Base-by-base conservation (phyloP, 1,140 invertebrate genomes). In the Cotesia glomerata region DNA sequence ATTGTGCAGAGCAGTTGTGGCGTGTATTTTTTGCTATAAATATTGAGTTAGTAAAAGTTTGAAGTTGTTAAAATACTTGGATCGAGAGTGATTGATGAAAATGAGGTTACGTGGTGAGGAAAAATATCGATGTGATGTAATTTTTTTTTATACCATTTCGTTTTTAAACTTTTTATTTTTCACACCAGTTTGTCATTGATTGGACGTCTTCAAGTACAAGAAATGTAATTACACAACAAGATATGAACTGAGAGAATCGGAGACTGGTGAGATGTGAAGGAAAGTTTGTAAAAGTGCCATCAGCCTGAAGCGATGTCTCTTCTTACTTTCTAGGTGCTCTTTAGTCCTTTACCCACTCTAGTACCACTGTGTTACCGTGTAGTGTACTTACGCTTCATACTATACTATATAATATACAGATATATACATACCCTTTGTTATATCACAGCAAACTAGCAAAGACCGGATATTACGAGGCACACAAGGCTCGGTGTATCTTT, bases 381-480 rank as follows among this genome's bases (percentile, higher is more conserved):
- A 45, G 39, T 45, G 11, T 45, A 45, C 63, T 14, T 65, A 65
- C 49, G 45, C 16, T 66, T 5, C 32, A 52, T 66, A 26, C 16
- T 26, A 13, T 49, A 13, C 64, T 32, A 13, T 52, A n/a, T 56
- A 26, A 26, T 26, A 26, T 26, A 26, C 52, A 14, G 16, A 54
- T 1, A n/a, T 54, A 54, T 11, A 13, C 13, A 18, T 58, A 26
- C 52, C 4, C 9, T 14, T 5, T 54, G 16, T 16, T 58, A 58
- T 71, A 71, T 52, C 45, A 49, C 59, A 54, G 69, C 26, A 34
- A 34, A 71, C 63, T 32, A 26, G 69, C 26, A 34, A 56, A 71
- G 61, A 71, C 64, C 69, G 69, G 69, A 71, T 71, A 71, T 71
- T 71, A 71, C 69, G 45, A 65, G 61, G 45, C 65, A 67, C 65